Base-by-base conservation (phyloP, 2,113 vertebrate species). In the Embiotoca jacksoni region DNA sequence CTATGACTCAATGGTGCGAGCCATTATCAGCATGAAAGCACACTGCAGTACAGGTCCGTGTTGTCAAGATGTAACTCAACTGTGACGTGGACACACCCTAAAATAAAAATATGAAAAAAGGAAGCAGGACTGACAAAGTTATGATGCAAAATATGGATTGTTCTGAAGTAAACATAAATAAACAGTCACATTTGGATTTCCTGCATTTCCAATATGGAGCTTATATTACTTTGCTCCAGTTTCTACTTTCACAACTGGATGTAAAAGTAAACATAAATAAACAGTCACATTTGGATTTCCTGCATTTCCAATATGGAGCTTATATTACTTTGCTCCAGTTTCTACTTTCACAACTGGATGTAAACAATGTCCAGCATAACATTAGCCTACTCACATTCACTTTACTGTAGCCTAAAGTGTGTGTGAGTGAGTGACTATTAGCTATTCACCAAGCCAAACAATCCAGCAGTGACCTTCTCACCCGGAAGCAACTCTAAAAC, bases 1-100 rank as follows among this genome's bases (percentile, higher is more conserved):
- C 81, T 86, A 82, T 87, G 87, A 89, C 79, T 89, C 86, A 90
- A 77, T 75, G 47, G 71, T 70, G 65, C 49, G 16, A 80, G 75
- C 72, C 84, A 89, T 86, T 78, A 90, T 86, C 78, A 73, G 75
- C 83, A 80, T 23, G 35, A 56, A 16, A 68, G 77, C 72, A 81
- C 75, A 69, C 62, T 82, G 80, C 59, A 81, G 71, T 3, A 58
- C 44, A 35, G 65, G 32, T 53, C 41, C 3, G n/a, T 31, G 53
- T 63, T 88, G 84, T 84, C 74, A 73, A 81, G 75, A 75, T 80
- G 53, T 37, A 78, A 58, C 74, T 77, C 61, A 60, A 80, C 39
- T 56, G 70, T 75, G 77, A 78, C 87, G 65, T 46, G 50, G 80
- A 80, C 85, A 80, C 80, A 55, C 66, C 71, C 67, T 60, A 16